phyloP scores from a whole-genome alignment of 2,797 vertebrate genomes.

The Gymnothorax reevesii region DNA sequence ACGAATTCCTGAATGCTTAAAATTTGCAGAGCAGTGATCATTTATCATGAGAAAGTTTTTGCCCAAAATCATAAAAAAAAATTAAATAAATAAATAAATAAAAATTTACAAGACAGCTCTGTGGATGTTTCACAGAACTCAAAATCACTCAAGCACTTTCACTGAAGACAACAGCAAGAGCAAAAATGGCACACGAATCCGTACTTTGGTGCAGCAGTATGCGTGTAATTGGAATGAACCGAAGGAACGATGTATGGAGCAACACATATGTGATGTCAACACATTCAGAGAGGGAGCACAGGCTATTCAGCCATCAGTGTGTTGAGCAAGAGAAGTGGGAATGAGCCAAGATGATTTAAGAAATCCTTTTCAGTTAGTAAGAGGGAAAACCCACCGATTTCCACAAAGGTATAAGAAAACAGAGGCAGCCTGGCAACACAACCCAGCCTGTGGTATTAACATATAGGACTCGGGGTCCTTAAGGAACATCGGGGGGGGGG shows the following conservation, averaged over 20 bases:
- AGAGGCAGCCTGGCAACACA: background rate
- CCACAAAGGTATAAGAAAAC: background rate
- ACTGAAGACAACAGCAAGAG: too few species aligned
- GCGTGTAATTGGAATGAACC: too few species aligned
- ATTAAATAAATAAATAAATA: too few species aligned
- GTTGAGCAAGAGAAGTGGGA: background rate
- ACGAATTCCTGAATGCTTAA: too few species aligned
- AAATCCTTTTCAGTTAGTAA: background rate
- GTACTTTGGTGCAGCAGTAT: too few species aligned
- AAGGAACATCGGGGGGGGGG: background rate
- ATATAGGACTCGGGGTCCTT: background rate
- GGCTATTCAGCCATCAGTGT: background rate
- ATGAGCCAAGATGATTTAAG: background rate
- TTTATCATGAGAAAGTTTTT: too few species aligned
- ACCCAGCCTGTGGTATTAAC: background rate
- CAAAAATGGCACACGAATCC: too few species aligned
- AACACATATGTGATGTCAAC: background rate
- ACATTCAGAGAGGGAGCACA: background rate
- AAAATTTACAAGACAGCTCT: too few species aligned
- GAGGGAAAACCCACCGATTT: background rate
- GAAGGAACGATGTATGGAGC: background rate
- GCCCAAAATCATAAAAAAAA: too few species aligned
- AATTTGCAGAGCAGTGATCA: too few species aligned
- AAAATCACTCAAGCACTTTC: too few species aligned
- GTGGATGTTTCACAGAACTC: too few species aligned